Evolutionary conservation across 2,113 vertebrate species (phyloP), one percentile per base, ranked within the genome.

Genomic region (Orthonyx spaldingii): DNA sequence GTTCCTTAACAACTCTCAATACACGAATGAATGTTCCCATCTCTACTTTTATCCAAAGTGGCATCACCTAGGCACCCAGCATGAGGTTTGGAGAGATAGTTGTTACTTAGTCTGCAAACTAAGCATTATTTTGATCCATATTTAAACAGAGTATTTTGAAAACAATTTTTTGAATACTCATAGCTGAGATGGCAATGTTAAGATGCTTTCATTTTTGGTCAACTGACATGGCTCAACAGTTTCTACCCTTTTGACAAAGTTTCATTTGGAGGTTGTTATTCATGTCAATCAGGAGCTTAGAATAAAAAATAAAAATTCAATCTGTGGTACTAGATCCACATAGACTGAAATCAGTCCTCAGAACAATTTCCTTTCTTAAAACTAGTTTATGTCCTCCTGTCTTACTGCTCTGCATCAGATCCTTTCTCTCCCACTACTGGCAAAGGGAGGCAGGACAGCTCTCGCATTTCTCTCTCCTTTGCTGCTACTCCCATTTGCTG

Each of bases 401-500:
- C 47, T 46, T n/a, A 80, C 42, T 30, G 33, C 24, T 22, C 28
- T 63, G n/a, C 19, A 5, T 14, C 41, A 37, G 39, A 44, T 74
- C 11, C 26, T 86, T 65, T 37, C 23, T 44, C 66, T 92, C 35
- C 39, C 19, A 53, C n/a, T 10, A 22, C 30, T 59, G 60, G 33
- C 41, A 50, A 52, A 76, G 10, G 18, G 10, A 72, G 26, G 11
- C 12, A 66, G 63, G n/a, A 57, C 12, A 52, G 50, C 16, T 55
- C n/a, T 59, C 0, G 0, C 14, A 11, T 13, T 52, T 80, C 32
- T 49, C 37, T 68, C 27, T 86, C 20, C 7, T 5, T 60, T 24
- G 11, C 53, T 52, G 15, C 24, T 30, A 17, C 66, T 33, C 20
- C 64, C 0, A 1, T 69, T 37, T 26, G 23, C 60, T 70, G 46